phyloP scores from a whole-genome alignment of 2,888 invertebrate species.

The Achlya flavicornis region DNA sequence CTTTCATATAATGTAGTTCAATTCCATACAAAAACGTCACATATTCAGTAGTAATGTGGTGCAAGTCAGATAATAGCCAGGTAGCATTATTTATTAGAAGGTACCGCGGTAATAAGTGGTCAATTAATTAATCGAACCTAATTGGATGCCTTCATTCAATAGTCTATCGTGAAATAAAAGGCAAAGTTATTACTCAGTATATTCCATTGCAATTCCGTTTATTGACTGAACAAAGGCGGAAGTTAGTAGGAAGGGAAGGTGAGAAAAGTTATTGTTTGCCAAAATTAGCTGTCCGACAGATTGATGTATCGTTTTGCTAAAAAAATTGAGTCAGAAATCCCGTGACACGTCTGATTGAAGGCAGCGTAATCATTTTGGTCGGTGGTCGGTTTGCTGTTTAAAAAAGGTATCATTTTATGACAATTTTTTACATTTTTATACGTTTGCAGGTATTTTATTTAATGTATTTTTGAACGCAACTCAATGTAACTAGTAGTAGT shows the following conservation, averaged over 20 bases:
- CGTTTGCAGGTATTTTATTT: too few species aligned
- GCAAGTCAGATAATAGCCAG: too few species aligned
- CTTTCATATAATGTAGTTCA: too few species aligned
- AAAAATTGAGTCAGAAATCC: slow-evolving; percentile 46
- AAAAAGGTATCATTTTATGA: not conserved
- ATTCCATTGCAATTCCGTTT: not conserved
- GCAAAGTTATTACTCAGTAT: not conserved
- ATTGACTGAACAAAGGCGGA: slow-evolving; percentile 33
- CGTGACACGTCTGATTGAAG: slow-evolving; percentile 32
- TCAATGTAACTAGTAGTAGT: too few species aligned
- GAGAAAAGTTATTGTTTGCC: slow-evolving; percentile 68
- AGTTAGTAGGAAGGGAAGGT: slow-evolving; percentile 48
- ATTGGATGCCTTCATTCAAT: not conserved
- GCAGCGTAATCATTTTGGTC: slow-evolving; percentile 16
- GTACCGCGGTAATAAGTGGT: too few species aligned
- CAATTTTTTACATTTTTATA: too few species aligned
- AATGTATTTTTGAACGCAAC: too few species aligned
- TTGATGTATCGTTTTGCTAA: slow-evolving; percentile 63
- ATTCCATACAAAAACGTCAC: too few species aligned
- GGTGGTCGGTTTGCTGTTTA: not conserved
- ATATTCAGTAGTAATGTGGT: too few species aligned
- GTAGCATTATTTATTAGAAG: too few species aligned
- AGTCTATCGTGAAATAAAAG: not conserved
- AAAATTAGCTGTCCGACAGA: slow-evolving; percentile 68
- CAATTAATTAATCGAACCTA: too few species aligned